Conservation (phyloP, 2,888 invertebrate genomes). For the Drosophila trichaetosa region DNA sequence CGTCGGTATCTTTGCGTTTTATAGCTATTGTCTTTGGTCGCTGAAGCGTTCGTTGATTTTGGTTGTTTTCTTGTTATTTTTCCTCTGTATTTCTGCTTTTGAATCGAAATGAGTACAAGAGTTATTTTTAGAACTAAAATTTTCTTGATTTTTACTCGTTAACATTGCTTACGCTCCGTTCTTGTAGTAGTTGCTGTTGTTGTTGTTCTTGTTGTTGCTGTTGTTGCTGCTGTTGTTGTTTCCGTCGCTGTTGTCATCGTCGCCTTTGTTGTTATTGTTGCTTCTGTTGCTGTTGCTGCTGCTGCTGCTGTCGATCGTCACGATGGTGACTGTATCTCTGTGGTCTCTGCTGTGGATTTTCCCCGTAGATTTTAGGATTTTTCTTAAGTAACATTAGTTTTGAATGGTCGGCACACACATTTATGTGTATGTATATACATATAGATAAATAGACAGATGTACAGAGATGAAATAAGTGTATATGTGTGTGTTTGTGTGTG, state of each 20-base stretch:
- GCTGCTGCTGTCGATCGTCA: conserved; percentile 43
- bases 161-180: conserved; percentile 77
- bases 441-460: conserved; percentile 47
- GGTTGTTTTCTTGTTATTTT: conserved; percentile 50
- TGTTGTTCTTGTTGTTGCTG: conserved; percentile 6
- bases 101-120: conserved; percentile 74
- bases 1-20: conserved; percentile 66
- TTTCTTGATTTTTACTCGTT: conserved; percentile 79
- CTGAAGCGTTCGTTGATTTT: conserved; percentile 37
- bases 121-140: conserved; percentile 81
- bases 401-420: conserved; percentile 39
- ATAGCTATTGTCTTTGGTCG: conserved; percentile 75
- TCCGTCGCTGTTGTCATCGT: conserved; percentile 2
- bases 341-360: conserved; percentile 33
- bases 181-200: conserved; percentile 51
- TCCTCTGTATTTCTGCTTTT: conserved; percentile 48
- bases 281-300: conserved; percentile 18
- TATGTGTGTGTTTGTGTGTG: conserved; percentile 48
- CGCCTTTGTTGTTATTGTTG: conserved; percentile 3
- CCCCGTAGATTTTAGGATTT: conserved; percentile 58
- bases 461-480: conserved; percentile 40
- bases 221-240: not conserved
- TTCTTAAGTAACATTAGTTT: conserved; percentile 72
- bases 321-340: conserved; percentile 58
- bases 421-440: conserved; percentile 20